Evolutionary conservation across 2,888 invertebrate genomes (phyloP).

Genomic region (Nymphalis urticae): DNA sequence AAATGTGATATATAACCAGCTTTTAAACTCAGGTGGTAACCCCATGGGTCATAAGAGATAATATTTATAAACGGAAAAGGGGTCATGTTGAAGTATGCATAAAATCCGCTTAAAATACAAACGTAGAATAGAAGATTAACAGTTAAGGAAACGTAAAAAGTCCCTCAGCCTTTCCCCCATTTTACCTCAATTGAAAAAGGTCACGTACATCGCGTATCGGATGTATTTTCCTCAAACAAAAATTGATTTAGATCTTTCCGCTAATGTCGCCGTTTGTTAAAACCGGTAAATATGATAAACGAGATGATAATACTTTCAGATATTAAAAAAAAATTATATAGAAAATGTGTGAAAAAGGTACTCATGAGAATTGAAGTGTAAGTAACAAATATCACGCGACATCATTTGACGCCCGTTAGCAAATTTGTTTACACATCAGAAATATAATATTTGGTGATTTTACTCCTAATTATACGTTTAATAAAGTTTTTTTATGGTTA

Average conservation of each 20-base stretch:
- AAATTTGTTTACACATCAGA: no score
- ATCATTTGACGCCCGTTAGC: no score
- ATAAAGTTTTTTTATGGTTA: no score
- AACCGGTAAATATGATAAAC: neutral
- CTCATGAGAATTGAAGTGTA: no score
- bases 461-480: no score
- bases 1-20: no score
- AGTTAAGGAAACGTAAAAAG: constrained; percentile 8
- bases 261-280: neutral
- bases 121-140: constrained; percentile 10
- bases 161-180: neutral
- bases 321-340: no score
- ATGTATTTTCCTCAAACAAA: neutral
- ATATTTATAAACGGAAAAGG: neutral
- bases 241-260: neutral
- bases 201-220: neutral
- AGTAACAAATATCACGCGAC: no score
- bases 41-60: neutral
- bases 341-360: no score
- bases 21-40: neutral
- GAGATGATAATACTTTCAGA: no score
- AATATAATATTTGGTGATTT: no score
- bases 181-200: constrained; percentile 10
- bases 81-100: neutral
- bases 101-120: constrained; percentile 3